Evolutionary conservation across 2,888 invertebrate genomes (phyloP).

Genomic region (Dasypolia templi): DNA sequence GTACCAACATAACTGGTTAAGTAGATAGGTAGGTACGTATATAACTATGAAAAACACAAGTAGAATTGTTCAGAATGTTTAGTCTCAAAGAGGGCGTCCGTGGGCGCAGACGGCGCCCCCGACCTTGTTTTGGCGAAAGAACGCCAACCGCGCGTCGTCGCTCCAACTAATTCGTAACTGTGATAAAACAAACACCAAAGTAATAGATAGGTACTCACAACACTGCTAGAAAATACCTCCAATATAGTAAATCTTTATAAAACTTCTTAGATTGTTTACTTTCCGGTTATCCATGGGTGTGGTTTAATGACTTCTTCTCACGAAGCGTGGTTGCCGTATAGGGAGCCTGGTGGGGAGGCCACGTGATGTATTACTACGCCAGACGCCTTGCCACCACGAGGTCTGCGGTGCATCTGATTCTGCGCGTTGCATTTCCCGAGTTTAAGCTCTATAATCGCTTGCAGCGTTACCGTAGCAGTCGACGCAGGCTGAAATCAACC

Average conservation of each 20-base stretch:
- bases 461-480: constrained; percentile 25
- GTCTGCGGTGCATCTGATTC: constrained; percentile 73
- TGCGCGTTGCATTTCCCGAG: constrained; percentile 74
- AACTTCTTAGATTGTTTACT: constrained; percentile 48
- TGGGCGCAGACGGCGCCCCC: constrained; percentile 82
- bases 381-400: constrained; percentile 65
- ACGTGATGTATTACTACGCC: constrained; percentile 74
- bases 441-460: constrained; percentile 56
- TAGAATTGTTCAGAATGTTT: constrained; percentile 75
- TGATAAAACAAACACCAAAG: constrained; percentile 70
- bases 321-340: constrained; percentile 66
- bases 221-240: constrained; percentile 39
- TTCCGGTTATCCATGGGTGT: constrained; percentile 73
- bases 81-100: constrained; percentile 83
- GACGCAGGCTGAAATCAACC: constrained; percentile 54
- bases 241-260: constrained; percentile 1
- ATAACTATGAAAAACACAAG: constrained; percentile 75
- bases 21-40: constrained; percentile 28
- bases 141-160: constrained; percentile 61
- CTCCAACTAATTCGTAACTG: constrained; percentile 60
- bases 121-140: constrained; percentile 68
- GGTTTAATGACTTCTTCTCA: constrained; percentile 75
- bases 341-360: constrained; percentile 65
- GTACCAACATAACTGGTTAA: constrained; percentile 76
- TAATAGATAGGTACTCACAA: constrained; percentile 59